Evolutionary conservation across 2,888 invertebrate genomes (phyloP).

Genomic region (Incurvaria masculella): DNA sequence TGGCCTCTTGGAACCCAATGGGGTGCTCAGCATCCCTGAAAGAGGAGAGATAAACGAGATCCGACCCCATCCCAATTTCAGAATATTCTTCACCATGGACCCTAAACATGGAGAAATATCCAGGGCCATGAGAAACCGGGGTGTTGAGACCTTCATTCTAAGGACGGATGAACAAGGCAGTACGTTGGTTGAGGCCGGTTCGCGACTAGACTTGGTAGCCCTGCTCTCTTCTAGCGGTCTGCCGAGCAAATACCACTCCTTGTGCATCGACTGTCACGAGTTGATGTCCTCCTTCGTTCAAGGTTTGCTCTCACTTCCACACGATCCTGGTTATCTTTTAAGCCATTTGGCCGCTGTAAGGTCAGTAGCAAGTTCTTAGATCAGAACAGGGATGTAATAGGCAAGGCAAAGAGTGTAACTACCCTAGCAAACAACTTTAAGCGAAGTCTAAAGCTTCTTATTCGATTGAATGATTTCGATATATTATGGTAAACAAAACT

Average conservation of each 20-base stretch:
- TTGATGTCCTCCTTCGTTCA: conserved; percentile 40
- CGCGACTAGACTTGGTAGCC: conserved; percentile 41
- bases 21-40: conserved; percentile 86
- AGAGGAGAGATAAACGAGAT: conserved; percentile 81
- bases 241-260: conserved; percentile 31
- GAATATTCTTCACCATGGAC: conserved; percentile 93
- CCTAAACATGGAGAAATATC: conserved; percentile 96
- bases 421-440: too few relatives aligned
- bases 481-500: too few relatives aligned
- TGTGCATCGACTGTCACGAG: conserved; percentile 39
- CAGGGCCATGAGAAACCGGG: conserved; percentile 97
- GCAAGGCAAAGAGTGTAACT: too few relatives aligned
- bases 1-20: conserved; percentile 90
- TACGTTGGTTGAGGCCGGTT: conserved; percentile 32
- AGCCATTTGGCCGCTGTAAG: too few relatives aligned
- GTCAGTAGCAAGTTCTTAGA: too few relatives aligned
- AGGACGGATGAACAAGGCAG: conserved; percentile 31
- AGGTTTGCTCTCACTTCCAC: too few relatives aligned
- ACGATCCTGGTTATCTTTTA: too few relatives aligned
- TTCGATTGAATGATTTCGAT: too few relatives aligned
- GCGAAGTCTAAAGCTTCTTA: too few relatives aligned
- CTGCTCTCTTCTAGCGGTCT: conserved; percentile 41
- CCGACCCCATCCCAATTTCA: conserved; percentile 84
- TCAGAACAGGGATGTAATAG: too few relatives aligned
- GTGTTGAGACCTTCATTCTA: conserved; percentile 76